Evolutionary conservation across 2,888 invertebrate genomes (phyloP).

Genomic region (Phortica okadai): DNA sequence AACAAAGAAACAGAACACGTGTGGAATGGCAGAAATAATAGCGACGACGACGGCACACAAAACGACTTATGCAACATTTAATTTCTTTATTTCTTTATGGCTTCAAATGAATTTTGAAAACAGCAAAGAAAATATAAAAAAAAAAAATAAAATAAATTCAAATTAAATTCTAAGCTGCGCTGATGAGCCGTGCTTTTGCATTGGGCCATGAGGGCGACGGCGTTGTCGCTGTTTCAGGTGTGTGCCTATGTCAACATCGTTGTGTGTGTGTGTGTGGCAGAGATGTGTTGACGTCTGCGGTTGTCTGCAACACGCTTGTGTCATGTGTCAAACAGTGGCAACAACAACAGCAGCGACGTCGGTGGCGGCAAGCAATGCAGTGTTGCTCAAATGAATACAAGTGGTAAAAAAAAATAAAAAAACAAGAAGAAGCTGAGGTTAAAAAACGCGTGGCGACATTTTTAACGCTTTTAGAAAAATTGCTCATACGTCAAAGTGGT

Average conservation of each 20-base stretch:
- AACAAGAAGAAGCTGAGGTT: too few relatives aligned
- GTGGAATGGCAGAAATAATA: not conserved
- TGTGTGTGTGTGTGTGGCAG: not conserved
- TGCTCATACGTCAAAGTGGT: too few relatives aligned
- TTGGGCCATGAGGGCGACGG: not conserved
- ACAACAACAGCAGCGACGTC: too few relatives aligned
- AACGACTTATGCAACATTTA: slow-evolving; percentile 14
- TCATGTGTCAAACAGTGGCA: too few relatives aligned
- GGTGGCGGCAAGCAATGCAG: too few relatives aligned
- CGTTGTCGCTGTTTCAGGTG: not conserved
- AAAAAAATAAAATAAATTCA: slow-evolving; percentile 4
- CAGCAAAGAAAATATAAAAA: not conserved
- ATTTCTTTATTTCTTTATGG: not conserved
- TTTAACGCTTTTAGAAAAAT: too few relatives aligned
- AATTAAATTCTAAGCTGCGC: not conserved
- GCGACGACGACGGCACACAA: not conserved
- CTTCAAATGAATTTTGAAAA: slow-evolving; percentile 5
- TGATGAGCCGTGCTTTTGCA: not conserved
- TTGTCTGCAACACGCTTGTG: too few relatives aligned
- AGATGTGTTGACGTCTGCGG: too few relatives aligned
- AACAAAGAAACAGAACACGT: not conserved
- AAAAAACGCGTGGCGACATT: too few relatives aligned
- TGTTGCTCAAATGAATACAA: too few relatives aligned
- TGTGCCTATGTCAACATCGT: not conserved
- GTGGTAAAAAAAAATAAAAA: too few relatives aligned